Percentiles rank a stretch among this genome's conserved stretches.
These are phyloP conservation scores for Pitangus sulphuratus DNA, from an alignment of 2,797 vertebrate genomes.

Conservation along the genomic window DNA sequence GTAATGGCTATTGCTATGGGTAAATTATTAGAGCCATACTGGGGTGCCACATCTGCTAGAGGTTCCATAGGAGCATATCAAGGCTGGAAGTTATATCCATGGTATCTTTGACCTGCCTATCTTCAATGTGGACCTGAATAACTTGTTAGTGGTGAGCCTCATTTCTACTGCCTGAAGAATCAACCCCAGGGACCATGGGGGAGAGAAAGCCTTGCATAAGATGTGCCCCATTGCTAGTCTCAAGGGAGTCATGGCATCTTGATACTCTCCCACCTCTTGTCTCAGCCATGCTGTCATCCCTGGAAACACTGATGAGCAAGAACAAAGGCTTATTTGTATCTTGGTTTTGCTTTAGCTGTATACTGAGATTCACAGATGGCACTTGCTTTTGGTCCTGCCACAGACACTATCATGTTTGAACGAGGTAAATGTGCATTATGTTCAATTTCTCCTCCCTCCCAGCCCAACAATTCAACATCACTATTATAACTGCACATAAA, in stretches of 20 bases:
- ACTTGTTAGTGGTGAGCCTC: not conserved
- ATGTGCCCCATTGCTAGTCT: not conserved
- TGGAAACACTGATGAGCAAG: not conserved
- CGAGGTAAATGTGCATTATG: not conserved
- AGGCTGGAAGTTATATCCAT: not conserved
- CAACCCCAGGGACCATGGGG: rapidly evolving
- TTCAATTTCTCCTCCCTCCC: not conserved
- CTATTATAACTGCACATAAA: not conserved
- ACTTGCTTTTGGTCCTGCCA: not conserved
- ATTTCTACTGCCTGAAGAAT: not conserved
- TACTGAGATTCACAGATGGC: not conserved
- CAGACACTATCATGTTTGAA: rapidly evolving
- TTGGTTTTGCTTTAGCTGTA: not conserved
- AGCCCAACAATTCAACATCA: not conserved
- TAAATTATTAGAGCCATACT: not conserved
- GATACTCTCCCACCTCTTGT: not conserved
- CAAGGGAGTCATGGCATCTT: not conserved
- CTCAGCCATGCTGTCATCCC: not conserved
- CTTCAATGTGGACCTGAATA: not conserved
- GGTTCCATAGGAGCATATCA: not conserved
- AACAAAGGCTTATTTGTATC: not conserved
- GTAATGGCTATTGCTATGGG: not conserved
- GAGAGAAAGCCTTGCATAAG: not conserved
- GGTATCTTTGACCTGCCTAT: not conserved
- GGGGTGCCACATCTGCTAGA: not conserved